A percentile compares a stretch with the other conserved stretches of the same genome.
phyloP scores from a whole-genome alignment of 2,113 vertebrate genomes.

The Carassius gibelio region DNA sequence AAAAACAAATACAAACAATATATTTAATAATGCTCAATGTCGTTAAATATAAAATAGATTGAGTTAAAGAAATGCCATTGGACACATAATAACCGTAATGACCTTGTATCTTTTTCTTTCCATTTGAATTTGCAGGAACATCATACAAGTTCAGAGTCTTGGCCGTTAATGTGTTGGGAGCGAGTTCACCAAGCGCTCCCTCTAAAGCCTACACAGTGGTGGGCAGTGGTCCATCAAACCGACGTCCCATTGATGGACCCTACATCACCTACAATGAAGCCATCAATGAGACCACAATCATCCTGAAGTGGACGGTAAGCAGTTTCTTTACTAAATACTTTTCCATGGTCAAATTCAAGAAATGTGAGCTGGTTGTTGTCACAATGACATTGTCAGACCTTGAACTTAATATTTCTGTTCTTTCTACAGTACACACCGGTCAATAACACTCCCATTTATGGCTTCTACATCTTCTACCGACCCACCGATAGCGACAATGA shows the following conservation, averaged over 20 bases:
- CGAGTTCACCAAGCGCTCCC: constrained; percentile 89
- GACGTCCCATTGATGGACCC: constrained; percentile 89
- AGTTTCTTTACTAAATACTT: neutral
- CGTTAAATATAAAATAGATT: neutral
- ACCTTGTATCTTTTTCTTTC: neutral
- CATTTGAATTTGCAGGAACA: constrained; percentile 72
- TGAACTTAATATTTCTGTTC: neutral
- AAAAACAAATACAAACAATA: no score
- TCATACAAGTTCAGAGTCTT: constrained; percentile 96
- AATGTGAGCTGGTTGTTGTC: neutral
- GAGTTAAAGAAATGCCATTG: neutral
- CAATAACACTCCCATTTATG: constrained; percentile 98
- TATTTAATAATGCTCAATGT: neutral
- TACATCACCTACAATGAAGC: constrained; percentile 98
- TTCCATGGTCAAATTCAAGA: neutral
- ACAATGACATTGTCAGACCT: neutral
- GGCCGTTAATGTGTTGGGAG: constrained; percentile 91
- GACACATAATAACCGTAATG: neutral
- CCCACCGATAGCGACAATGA: constrained; percentile 98
- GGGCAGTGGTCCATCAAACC: constrained; percentile 81
- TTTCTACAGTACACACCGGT: constrained; percentile 85
- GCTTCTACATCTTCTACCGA: constrained; percentile 97
- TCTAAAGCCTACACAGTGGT: constrained; percentile 91
- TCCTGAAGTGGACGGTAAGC: constrained; percentile 96
- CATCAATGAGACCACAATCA: constrained; percentile 94